A percentile compares a stretch with the other conserved stretches of the same genome.
Evolutionary conservation across 1,140 invertebrate species (phyloP).

Genomic region (Helicorthomorpha holstii): DNA sequence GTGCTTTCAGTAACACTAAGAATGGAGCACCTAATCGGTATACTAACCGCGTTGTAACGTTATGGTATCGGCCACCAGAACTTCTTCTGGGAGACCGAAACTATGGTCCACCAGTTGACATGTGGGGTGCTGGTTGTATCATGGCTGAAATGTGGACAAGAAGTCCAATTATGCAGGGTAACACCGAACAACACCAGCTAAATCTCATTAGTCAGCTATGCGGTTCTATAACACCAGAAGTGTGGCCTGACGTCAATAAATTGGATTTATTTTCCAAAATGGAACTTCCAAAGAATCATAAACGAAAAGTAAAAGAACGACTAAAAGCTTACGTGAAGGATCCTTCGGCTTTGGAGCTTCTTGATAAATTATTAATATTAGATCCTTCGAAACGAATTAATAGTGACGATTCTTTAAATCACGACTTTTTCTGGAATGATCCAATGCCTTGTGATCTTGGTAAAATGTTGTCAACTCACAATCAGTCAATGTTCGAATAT

Average conservation of each 20-base stretch:
- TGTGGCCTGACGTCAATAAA: constrained; percentile 88
- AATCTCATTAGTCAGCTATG: constrained; percentile 90
- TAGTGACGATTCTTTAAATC: constrained; percentile 83
- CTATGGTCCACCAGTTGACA: constrained; percentile 90
- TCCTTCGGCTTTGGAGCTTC: constrained; percentile 72
- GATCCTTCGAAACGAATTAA: constrained; percentile 83
- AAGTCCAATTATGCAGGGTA: constrained; percentile 58
- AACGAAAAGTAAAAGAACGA: constrained; percentile 75
- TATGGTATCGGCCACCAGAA: constrained; percentile 94
- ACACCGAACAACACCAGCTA: constrained; percentile 89
- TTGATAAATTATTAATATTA: constrained; percentile 80
- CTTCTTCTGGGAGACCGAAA: constrained; percentile 77
- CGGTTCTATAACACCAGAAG: constrained; percentile 82
- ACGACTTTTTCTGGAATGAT: constrained; percentile 97
- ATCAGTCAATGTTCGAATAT: constrained; percentile 93
- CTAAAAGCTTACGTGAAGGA: constrained; percentile 86
- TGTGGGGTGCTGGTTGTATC: constrained; percentile 97
- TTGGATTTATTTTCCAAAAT: constrained; percentile 82
- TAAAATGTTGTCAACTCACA: constrained; percentile 84
- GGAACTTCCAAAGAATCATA: constrained; percentile 78
- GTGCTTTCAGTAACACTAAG: constrained; percentile 80
- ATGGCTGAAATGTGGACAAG: constrained; percentile 99
- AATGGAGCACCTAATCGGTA: constrained; percentile 73
- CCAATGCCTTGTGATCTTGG: constrained; percentile 83
- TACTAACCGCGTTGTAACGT: constrained; percentile 92